Conservation (phyloP, 2,797 vertebrate species). For the Poeciliopsis presidionis region DNA sequence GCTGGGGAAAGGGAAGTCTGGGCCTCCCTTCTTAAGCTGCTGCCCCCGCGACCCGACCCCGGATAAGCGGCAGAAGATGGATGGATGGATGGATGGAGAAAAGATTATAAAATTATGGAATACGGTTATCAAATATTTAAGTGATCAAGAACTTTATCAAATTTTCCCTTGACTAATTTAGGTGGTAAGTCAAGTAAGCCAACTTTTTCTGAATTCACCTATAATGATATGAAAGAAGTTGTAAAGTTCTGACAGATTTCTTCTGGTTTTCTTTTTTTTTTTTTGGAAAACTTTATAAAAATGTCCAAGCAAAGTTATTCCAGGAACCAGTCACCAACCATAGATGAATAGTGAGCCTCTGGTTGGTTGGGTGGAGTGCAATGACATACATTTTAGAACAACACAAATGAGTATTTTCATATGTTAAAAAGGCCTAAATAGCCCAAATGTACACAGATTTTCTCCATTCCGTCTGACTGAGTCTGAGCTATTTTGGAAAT, state of each 20-base stretch:
- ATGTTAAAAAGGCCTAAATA: not conserved
- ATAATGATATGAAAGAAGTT: not conserved
- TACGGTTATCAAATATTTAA: not conserved
- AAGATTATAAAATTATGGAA: conserved; percentile 10
- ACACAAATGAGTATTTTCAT: not conserved
- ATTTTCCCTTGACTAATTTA: not conserved
- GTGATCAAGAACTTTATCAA: not conserved
- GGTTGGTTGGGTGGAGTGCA: not conserved
- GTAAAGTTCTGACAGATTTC: not conserved
- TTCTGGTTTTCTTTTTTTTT: not conserved
- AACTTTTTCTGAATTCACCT: not conserved
- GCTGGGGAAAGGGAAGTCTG: too few species aligned
- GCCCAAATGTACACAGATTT: not conserved
- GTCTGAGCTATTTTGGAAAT: not conserved
- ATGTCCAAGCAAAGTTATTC: not conserved
- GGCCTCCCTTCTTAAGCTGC: too few species aligned
- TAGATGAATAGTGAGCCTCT: not conserved
- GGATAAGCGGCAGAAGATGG: too few species aligned
- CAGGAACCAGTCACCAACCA: not conserved
- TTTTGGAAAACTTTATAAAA: not conserved
- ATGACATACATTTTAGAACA: not conserved
- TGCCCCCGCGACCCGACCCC: too few species aligned
- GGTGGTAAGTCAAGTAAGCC: not conserved
- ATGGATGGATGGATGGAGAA: too few species aligned
- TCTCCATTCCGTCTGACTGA: not conserved